Conservation (phyloP, 2,888 invertebrate genomes). For the Deilephila elpenor region DNA sequence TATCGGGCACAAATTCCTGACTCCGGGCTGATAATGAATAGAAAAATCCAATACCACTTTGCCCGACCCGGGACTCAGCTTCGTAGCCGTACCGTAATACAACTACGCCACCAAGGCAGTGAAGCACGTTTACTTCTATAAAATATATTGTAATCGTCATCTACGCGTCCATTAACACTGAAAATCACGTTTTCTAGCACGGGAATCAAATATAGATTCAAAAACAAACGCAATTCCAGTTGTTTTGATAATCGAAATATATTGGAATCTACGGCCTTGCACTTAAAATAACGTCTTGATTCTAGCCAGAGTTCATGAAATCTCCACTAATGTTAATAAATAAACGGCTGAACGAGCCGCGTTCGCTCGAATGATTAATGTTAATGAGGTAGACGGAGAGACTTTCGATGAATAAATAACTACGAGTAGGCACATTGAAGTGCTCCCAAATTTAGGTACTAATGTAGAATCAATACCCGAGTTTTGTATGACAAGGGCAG, state of each 20-base stretch:
- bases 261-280: neutral
- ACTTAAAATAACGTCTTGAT: neutral
- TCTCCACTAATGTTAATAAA: neutral
- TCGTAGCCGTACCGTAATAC: no score
- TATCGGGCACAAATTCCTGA: no score
- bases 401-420: neutral
- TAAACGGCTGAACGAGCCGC: neutral
- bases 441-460: neutral
- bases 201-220: neutral
- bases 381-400: neutral
- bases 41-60: no score
- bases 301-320: conserved; percentile 1
- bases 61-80: no score
- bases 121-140: no score
- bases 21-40: no score
- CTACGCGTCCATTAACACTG: neutral
- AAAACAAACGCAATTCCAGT: neutral
- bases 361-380: neutral
- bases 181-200: neutral
- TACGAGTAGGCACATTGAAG: neutral
- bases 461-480: no score
- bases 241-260: neutral
- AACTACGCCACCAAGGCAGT: no score
- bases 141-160: neutral
- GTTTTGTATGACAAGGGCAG: neutral